phyloP scores from a whole-genome alignment of 2,113 vertebrate genomes.

The Phodopus roborovskii region DNA sequence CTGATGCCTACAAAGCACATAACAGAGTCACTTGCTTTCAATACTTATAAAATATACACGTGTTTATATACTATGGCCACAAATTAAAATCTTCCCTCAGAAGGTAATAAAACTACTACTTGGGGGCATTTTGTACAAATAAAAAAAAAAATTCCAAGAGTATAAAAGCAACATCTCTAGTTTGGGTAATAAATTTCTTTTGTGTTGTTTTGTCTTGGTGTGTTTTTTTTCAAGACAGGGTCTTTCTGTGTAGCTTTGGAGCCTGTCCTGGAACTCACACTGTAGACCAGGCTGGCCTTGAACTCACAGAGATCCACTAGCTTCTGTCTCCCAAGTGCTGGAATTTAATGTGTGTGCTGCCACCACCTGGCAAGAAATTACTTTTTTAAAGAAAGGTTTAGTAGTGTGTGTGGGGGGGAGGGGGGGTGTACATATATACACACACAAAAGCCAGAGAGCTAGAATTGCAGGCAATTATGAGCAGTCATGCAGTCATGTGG shows the following conservation, averaged over 20 bases:
- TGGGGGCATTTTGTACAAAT: background rate
- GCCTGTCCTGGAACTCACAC: too few relatives aligned
- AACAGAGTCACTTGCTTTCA: background rate
- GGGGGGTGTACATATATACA: accelerated
- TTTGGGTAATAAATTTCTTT: background rate
- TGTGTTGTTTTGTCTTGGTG: too few relatives aligned
- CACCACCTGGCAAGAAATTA: background rate
- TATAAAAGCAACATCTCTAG: background rate
- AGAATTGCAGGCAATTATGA: background rate
- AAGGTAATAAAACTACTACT: background rate
- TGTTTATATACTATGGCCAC: background rate
- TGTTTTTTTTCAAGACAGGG: too few relatives aligned
- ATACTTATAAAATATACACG: background rate
- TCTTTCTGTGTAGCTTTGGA: too few relatives aligned
- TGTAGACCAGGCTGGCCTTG: too few relatives aligned
- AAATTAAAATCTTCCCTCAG: background rate
- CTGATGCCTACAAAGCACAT: background rate
- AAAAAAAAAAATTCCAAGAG: background rate
- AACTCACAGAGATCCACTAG: too few relatives aligned
- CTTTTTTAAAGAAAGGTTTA: background rate
- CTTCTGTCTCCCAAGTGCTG: too few relatives aligned
- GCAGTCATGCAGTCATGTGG: background rate
- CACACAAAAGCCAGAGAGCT: background rate
- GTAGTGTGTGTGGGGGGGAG: too few relatives aligned
- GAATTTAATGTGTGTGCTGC: too few relatives aligned